Evolutionary conservation across 2,113 vertebrate species (phyloP), one percentile per base, ranked within the genome.

Genomic region (Dendropsophus ebraccatus): DNA sequence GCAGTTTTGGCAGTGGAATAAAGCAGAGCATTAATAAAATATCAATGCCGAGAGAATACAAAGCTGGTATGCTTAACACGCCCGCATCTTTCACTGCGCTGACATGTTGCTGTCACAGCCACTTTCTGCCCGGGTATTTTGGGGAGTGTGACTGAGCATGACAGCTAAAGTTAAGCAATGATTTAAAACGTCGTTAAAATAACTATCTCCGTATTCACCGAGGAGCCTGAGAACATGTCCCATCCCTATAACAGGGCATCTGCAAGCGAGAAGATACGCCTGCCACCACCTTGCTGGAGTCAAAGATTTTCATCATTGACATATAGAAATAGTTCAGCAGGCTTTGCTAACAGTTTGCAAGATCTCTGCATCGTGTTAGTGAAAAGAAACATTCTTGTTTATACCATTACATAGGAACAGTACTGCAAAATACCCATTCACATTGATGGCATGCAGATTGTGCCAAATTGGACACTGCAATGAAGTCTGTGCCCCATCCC

Each of bases 11-110:
- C 70, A 75, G 47, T 56, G 62, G 47, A 54, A 72, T 54, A 54
- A 72, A 73, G 28, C 21, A 56, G 2, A 19, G 35, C 82, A 75
- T 84, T 84, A 84, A 75, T 60, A 74, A 75, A 75, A 84, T 30
- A 74, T 84, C 54, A 32, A 4, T 60, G 70, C 52, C 52, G 45
- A 12, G 69, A 60, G 52, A 32, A 84, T 74, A 74, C 50, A 84
- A 37, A 73, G 70, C 82, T 70, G 82, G 70, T 56, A 41, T 50
- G n/a, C 35, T 25, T 47, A 35, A 45, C 23, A 58, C 52, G 19
- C 47, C 81, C 4, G 81, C 19, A n/a, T 35, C n/a, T 37, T 35
- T 52, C 32, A 56, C 41, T 37, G 17, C 32, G 13, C 21, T 83
- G 65, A 72, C 67, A 73, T 54, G 49, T 67, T 49, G 58, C 60